Percentiles rank a stretch among this genome's conserved stretches.
Conservation (phyloP, 2,797 vertebrate species). For the Girardinus metallicus region DNA sequence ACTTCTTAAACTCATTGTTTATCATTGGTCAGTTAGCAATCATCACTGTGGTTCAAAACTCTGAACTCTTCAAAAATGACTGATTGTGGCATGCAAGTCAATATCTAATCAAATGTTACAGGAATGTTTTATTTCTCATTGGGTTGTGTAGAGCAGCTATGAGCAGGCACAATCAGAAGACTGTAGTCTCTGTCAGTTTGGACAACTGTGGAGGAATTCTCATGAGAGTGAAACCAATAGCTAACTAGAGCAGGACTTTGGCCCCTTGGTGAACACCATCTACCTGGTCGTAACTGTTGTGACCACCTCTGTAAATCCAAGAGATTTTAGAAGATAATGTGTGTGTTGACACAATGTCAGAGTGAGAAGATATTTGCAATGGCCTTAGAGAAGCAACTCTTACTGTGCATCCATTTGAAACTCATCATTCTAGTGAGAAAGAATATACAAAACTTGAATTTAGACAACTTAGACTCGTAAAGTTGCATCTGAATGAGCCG, state of each 20-base stretch:
- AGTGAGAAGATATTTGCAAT: not conserved
- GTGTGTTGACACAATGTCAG: not conserved
- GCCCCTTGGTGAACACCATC: not conserved
- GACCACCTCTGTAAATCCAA: not conserved
- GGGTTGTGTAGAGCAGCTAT: not conserved
- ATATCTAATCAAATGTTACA: not conserved
- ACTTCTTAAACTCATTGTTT: not conserved
- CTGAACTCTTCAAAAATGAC: not conserved
- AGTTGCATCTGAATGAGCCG: too few species aligned
- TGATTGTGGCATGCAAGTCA: not conserved
- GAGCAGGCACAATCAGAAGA: not conserved
- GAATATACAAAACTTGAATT: not conserved
- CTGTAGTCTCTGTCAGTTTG: not conserved
- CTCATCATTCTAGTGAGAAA: not conserved
- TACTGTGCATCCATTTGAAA: not conserved
- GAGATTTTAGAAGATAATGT: not conserved
- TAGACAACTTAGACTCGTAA: too few species aligned
- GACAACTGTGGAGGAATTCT: not conserved
- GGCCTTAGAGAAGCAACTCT: not conserved
- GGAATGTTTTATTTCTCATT: not conserved
- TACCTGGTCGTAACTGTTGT: not conserved
- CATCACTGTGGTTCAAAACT: not conserved
- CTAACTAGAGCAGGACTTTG: not conserved
- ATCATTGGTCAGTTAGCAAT: not conserved
- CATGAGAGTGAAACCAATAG: not conserved